phyloP scores from a whole-genome alignment of 2,113 vertebrate species.

The Chrysemys picta region DNA sequence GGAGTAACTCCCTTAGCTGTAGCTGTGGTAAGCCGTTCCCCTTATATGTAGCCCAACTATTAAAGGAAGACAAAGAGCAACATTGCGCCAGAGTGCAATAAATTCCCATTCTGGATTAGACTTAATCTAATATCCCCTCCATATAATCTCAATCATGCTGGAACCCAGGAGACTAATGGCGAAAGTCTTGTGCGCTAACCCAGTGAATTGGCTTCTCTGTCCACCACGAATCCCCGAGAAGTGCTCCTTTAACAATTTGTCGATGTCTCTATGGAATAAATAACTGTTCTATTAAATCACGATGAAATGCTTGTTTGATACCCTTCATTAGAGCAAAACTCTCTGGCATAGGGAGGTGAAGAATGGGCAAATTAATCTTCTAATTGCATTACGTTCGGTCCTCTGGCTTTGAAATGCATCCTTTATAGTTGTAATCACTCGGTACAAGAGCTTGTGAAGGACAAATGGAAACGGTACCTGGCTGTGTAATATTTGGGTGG shows the following conservation, averaged over 20 bases:
- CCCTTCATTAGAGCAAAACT: conserved; percentile 21
- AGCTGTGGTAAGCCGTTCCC: background rate
- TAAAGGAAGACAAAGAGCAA: background rate
- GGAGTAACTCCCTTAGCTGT: background rate
- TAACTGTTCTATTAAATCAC: conserved; percentile 1
- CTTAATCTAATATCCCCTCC: background rate
- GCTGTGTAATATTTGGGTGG: background rate
- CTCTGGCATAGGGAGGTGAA: conserved; percentile 32
- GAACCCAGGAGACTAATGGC: background rate
- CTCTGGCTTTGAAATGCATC: background rate
- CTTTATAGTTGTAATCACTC: background rate
- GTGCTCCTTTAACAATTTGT: background rate
- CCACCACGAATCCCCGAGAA: background rate
- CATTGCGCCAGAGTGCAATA: background rate
- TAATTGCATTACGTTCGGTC: conserved; percentile 26
- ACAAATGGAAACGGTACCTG: background rate
- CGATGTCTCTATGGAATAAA: background rate
- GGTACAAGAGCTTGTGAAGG: background rate
- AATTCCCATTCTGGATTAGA: background rate
- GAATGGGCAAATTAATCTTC: background rate
- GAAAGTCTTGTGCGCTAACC: background rate
- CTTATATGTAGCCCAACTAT: background rate
- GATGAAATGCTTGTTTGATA: conserved; percentile 1
- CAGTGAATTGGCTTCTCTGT: background rate
- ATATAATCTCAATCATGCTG: accelerated